Base-by-base conservation (phyloP, 2,888 invertebrate genomes). In the Matsumyia berberina region DNA sequence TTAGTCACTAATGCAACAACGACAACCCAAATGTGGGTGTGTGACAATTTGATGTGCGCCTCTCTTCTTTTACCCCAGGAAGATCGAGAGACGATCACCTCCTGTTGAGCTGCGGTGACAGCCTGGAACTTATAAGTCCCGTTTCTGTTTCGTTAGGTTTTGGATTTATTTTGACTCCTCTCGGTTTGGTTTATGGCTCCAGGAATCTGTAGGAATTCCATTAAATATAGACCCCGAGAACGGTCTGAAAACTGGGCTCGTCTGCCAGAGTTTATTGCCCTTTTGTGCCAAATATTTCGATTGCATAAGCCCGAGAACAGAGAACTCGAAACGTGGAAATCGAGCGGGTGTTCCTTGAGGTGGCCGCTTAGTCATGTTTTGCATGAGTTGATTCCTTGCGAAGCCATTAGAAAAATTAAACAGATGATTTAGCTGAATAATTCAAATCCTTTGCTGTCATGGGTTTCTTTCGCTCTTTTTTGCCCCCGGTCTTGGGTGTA, bases 31-130 rank as follows among this genome's bases (percentile, higher is more conserved):
- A 85, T 80, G 85, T 85, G 80, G 85, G 85, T 85, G 85, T 85
- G 85, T 85, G 85, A 85, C 80, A 80, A 64, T 79, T 51, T 33
- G 70, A 76, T 74, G 73, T 46, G 64, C 64, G 69, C 49, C 49
- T 69, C 70, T n/a, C n/a, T n/a, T n/a, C n/a, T n/a, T n/a, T 70
- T 57, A 9, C 37, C 39, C 39, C 60, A 39, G 12, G 12, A 39
- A 39, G 12, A 39, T 11, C 24, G n/a, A 35, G 33, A 64, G 67
- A 67, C 31, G 69, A 70, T 64, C 79, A 62, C 74, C 85, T 79
- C 85, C 85, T 80, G 85, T 85, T 80, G 85, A 85, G 85, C 33
- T 69, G 66, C 80, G 80, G 80, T 76, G 85, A 85, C 74, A 76
- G 80, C 8, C 66, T 79, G 58, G 31, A 66, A 70, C 80, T 80